Percentiles rank a stretch among this genome's conserved stretches.
These are phyloP conservation scores for Mylabris sibirica DNA, from an alignment of 2,888 invertebrate species.

Conservation along the genomic window DNA sequence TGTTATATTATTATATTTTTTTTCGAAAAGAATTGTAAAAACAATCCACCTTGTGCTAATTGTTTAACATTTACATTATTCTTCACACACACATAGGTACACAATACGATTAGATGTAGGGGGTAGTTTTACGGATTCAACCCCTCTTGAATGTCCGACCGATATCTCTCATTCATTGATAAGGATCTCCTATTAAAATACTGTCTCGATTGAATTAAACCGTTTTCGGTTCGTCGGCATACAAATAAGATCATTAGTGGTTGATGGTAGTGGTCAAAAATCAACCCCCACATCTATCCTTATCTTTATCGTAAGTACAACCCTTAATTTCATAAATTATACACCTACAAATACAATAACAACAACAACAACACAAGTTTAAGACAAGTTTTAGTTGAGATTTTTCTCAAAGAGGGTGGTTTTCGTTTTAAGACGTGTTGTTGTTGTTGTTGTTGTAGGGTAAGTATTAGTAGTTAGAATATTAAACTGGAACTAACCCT, in stretches of 20 bases:
- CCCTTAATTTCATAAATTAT: constrained; percentile 1
- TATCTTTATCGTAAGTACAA: neutral
- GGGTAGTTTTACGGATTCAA: neutral
- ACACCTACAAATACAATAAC: neutral
- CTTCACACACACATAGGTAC: too few relatives aligned
- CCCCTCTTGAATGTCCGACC: neutral
- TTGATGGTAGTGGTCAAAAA: neutral
- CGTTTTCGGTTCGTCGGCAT: constrained; percentile 4
- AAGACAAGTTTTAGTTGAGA: neutral
- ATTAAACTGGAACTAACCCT: constrained; percentile 36
- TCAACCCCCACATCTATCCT: neutral
- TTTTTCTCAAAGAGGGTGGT: neutral
- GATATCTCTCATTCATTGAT: constrained; percentile 19
- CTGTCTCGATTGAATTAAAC: constrained; percentile 32
- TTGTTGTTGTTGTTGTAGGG: neutral
- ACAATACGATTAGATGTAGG: too few relatives aligned
- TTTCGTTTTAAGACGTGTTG: neutral
- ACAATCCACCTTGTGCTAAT: neutral
- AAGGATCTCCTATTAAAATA: constrained; percentile 31
- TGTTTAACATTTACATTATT: neutral
- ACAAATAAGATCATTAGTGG: neutral
- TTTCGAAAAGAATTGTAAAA: too few relatives aligned
- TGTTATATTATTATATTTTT: too few relatives aligned
- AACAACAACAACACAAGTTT: neutral
- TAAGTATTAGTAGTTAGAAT: constrained; percentile 21